phyloP scores from a whole-genome alignment of 2,888 invertebrate genomes.

The Cataglyphis albicans region DNA sequence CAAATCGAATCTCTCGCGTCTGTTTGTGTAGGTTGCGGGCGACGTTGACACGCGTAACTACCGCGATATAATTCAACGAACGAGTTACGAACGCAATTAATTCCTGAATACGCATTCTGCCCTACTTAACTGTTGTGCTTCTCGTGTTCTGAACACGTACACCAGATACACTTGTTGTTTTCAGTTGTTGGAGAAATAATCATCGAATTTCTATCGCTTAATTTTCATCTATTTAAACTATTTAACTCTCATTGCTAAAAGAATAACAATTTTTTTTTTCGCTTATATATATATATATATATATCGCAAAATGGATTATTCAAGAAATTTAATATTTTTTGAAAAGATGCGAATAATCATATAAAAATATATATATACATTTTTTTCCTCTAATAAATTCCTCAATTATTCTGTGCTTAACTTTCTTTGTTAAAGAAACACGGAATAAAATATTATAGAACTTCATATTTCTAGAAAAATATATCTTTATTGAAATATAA shows the following conservation, averaged over 20 bases:
- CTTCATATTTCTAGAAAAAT: conserved; percentile 1
- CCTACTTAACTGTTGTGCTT: conserved; percentile 29
- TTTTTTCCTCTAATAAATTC: neutral
- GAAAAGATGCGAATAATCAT: neutral
- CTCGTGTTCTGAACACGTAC: neutral
- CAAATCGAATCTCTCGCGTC: conserved; percentile 38
- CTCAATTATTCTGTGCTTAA: neutral
- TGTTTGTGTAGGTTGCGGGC: neutral
- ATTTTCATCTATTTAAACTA: neutral
- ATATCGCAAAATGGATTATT: neutral
- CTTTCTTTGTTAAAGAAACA: neutral
- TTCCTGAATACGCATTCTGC: conserved; percentile 34
- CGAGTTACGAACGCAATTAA: conserved; percentile 44
- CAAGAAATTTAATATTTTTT: neutral
- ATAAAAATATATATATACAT: neutral
- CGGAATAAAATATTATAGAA: neutral
- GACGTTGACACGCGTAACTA: conserved; percentile 54
- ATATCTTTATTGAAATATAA: conserved; percentile 2
- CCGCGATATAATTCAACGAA: conserved; percentile 46
- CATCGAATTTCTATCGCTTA: neutral
- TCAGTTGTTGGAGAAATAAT: conserved; percentile 1
- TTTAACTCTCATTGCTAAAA: neutral
- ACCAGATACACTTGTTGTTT: neutral
- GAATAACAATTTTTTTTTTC: conserved; percentile 1
- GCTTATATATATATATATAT: neutral